Conservation (phyloP, 2,888 invertebrate species). For the Pterobdella sp. region DNA sequence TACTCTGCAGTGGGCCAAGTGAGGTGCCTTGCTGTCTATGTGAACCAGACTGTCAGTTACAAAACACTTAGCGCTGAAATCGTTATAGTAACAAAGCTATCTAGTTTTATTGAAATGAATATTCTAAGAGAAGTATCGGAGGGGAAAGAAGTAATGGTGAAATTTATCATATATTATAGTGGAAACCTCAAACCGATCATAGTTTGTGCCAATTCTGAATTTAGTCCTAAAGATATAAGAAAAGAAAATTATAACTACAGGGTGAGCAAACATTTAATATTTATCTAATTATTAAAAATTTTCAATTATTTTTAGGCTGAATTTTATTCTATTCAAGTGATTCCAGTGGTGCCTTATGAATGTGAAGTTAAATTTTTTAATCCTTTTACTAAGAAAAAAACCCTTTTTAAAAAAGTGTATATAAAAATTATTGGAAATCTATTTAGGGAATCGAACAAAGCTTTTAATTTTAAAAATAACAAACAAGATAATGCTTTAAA, state of each 20-base stretch:
- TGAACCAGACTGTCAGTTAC: background rate
- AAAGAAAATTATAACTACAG: background rate
- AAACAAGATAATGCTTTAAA: background rate
- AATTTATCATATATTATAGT: conserved; percentile 8
- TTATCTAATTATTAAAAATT: background rate
- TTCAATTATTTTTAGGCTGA: background rate
- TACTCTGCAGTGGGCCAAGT: conserved; percentile 12
- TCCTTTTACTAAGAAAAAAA: background rate
- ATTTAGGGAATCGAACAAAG: background rate
- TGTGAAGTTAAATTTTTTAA: background rate
- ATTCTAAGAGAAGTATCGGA: background rate
- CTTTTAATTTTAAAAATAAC: background rate
- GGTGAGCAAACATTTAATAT: background rate
- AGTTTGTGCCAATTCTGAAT: conserved; percentile 1
- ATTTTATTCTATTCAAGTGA: background rate
- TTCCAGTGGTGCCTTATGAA: background rate
- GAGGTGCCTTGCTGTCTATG: conserved; percentile 10
- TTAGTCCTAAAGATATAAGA: background rate
- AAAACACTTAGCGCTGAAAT: conserved; percentile 13
- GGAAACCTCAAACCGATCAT: conserved; percentile 16
- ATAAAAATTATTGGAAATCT: background rate
- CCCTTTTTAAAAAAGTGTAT: background rate
- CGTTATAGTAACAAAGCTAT: conserved; percentile 2
- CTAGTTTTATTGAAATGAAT: conserved; percentile 6
- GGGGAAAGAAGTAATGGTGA: conserved; percentile 5